phyloP scores from a whole-genome alignment of 2,113 vertebrate species.

The Plestiodon gilberti region DNA sequence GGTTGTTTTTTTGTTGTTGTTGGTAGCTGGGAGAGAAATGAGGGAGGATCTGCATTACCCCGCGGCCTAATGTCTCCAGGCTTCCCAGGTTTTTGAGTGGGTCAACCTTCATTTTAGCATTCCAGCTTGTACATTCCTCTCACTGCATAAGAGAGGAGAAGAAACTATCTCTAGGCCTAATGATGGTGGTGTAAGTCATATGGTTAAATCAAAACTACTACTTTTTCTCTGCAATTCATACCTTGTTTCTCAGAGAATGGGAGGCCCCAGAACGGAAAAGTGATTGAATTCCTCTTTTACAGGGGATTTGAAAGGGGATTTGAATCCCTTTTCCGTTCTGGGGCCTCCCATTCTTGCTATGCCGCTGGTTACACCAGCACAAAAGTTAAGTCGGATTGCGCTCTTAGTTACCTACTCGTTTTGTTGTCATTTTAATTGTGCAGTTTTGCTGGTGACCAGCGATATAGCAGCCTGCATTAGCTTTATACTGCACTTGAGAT shows the following conservation, averaged over 20 bases:
- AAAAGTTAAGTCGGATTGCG: too few relatives aligned
- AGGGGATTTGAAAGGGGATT: too few relatives aligned
- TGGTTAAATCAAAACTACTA: not conserved
- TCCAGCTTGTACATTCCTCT: not conserved
- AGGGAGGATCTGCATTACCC: too few relatives aligned
- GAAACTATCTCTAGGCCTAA: not conserved
- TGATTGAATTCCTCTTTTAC: too few relatives aligned
- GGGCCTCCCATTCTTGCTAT: too few relatives aligned
- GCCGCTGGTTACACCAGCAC: too few relatives aligned
- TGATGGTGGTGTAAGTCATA: not conserved
- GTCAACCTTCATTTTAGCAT: not conserved
- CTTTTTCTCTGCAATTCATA: not conserved
- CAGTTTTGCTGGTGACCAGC: constrained; percentile 47
- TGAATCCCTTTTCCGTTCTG: constrained; percentile 55
- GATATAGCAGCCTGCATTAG: not conserved
- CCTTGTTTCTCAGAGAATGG: not conserved
- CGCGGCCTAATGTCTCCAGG: not conserved
- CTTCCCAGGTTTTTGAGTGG: not conserved
- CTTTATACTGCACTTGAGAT: not conserved
- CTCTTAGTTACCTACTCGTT: constrained; percentile 15
- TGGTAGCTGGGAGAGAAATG: not conserved
- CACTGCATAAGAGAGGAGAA: not conserved
- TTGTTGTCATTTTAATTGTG: constrained; percentile 27
- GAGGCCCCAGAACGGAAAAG: too few relatives aligned
- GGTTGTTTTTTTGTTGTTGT: not conserved